Base-by-base conservation (phyloP, 1,140 invertebrate species). In the Drosophila serrata region DNA sequence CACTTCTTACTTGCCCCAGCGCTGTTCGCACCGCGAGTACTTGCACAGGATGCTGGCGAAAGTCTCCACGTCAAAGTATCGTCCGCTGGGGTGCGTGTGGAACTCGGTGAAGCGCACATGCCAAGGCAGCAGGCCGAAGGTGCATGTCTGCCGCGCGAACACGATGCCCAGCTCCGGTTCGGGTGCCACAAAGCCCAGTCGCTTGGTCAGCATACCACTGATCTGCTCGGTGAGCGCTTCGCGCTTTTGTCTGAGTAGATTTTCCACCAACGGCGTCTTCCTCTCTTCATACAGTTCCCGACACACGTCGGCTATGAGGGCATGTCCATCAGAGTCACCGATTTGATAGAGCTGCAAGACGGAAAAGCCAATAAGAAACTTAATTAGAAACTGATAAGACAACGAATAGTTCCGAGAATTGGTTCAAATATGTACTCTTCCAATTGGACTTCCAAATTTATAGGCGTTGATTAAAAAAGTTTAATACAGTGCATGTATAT, bases 31-130 rank as follows among this genome's bases (percentile, higher is more conserved):
- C 19, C 87, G 81, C 42, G 91, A 90, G 69, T 90, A 92, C 77
- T 75, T 88, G 42, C 65, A 91, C 9, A 92, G 81, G 60, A 92
- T 64, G 19, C 62, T 70, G n/a, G 64, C 75, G 51, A 92, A 92
- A 6, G 67, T 48, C 22, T 75, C 40, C 29, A 60, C 91, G 39
- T 82, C 62, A 53, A 92, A 91, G 64, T 74, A 79, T 9, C 74
- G 35, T 2, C 79, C 84, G 37, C 72, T 91, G 46, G 60, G 67
- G 49, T 92, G 78, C 45, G 68, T 84, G 22, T 92, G 81, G 60
- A 92, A 92, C 70, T 92, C 91, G 29, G 91, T 91, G 58, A 92
- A 92, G 45, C 91, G 75, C 15, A 79, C 75, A 49, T 92, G 91
- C 91, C 91, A 92, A 1, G 91, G 91, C 59, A 92, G 58, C 51